These are phyloP conservation scores for Drosophila ercepeae DNA, from an alignment of 1,140 invertebrate genomes.

Conservation along the genomic window DNA sequence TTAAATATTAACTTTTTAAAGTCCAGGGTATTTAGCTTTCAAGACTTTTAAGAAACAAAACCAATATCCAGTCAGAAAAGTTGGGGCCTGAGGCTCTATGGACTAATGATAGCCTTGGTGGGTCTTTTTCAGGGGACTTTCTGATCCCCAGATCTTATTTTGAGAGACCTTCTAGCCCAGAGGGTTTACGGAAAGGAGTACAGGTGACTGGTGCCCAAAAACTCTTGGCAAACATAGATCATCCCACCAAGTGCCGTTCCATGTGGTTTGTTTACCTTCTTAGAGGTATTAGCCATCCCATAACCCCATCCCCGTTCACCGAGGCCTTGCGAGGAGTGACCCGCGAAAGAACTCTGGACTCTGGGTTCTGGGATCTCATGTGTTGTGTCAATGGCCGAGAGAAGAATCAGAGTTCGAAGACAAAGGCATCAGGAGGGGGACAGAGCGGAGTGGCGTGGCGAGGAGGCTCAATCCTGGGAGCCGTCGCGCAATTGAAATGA, in stretches of 20 bases:
- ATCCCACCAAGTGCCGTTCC: constrained; percentile 69
- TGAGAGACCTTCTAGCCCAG: constrained; percentile 9
- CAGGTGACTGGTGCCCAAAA: constrained; percentile 58
- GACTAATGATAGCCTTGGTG: constrained; percentile 72
- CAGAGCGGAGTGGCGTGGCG: constrained; percentile 4
- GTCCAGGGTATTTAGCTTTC: not conserved
- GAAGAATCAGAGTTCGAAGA: constrained; percentile 8
- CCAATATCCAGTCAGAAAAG: constrained; percentile 32
- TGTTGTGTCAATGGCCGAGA: constrained; percentile 75
- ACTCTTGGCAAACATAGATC: constrained; percentile 56
- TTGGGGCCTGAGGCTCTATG: constrained; percentile 31
- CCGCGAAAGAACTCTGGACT: constrained; percentile 9
- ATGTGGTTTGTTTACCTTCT: constrained; percentile 32
- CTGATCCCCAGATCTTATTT: constrained; percentile 39
- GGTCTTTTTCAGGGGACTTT: constrained; percentile 13
- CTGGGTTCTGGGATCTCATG: constrained; percentile 31
- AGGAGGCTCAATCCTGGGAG: constrained; percentile 55
- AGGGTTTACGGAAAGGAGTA: constrained; percentile 10
- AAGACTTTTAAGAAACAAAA: not conserved
- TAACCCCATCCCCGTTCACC: constrained; percentile 19
- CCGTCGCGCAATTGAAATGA: constrained; percentile 78
- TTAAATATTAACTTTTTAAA: not conserved
- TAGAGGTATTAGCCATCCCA: constrained; percentile 10
- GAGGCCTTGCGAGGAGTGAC: constrained; percentile 34
- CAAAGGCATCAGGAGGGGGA: constrained; percentile 19